Base-by-base conservation (phyloP, 2,888 invertebrate species). In the Andrena hattorfiana region DNA sequence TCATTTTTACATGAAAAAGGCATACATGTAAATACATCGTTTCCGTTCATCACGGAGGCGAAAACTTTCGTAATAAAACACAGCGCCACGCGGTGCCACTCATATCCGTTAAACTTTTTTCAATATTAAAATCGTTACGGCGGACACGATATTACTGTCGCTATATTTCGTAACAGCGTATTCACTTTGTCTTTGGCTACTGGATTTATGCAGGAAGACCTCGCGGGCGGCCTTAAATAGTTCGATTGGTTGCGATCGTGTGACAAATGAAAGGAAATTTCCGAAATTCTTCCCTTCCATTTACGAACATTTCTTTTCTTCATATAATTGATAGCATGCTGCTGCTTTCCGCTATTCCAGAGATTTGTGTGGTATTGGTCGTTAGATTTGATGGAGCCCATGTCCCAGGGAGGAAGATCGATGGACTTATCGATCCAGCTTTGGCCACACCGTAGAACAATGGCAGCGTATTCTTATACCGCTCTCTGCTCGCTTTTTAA, bases 1-100 rank as follows among this genome's bases (percentile, higher is more conserved):
- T n/a, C n/a, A 49, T 62, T 32, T 54, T 13, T 6, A 54, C 30
- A 23, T 26, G n/a, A 2, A 49, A 49, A 26, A 30, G 26, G n/a
- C 7, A 49, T 51, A 63, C 6, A 20, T 20, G 32, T 35, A n/a
- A 48, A 56, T 2, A 26, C 23, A 48, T 59, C 32, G 26, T 49
- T 23, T 49, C 42, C 49, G 13, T 71, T 30, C 60, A 62, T 60
- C 26, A 10, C n/a, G 13, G 5, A 2, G n/a, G 2, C 7, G 4
- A 4, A 75, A 75, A 75, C 60, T 75, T 75, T 75, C 16, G 13
- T 26, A 75, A 75, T 69, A 69, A 60, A 75, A 42, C 42, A 56
- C 10, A 48, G 42, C 59, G 23, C 16, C 30, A 42, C n/a, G 26
- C 23, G n/a, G 23, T 6, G 13, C 5, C 26, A 5, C 32, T 35